Base-by-base conservation (phyloP, 1,140 invertebrate genomes). In the Nomia melanderi region DNA sequence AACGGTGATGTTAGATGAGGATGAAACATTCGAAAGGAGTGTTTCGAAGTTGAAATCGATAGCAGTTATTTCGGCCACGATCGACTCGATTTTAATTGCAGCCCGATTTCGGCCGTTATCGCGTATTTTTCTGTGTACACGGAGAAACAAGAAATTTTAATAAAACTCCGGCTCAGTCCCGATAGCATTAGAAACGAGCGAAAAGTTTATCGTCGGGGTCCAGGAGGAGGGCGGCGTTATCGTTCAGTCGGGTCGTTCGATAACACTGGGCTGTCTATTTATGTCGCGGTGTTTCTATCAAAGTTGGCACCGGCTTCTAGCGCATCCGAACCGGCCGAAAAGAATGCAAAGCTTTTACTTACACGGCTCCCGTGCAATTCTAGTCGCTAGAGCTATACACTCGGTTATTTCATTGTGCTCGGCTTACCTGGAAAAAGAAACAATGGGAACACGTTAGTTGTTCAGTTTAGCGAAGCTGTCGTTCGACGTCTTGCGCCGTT, bases 181-280 rank as follows among this genome's bases (percentile, higher is more conserved):
- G n/a, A 53, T 9, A 20, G 17, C 25, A 29, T 3, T 57, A 50
- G n/a, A 27, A 66, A 27, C 29, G 54, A 77, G 41, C 23, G 77
- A 62, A 78, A 83, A 81, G 82, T 81, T 89, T 83, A 88, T 89
- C 82, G 60, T 63, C 62, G 75, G 81, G 84, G 86, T 89, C 82
- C 83, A 79, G 70, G 77, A 82, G 74, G 70, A 84, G 85, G 33
- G 65, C 79, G 57, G 64, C 71, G 69, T 75, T 88, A 87, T 89
- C 84, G 41, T 39, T 36, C 47, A 50, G 63, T 69, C 82, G 88
- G 83, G 86, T 90, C 88, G 85, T 64, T 44, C 41, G 88, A 89
- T 89, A 88, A 86, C 79, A 81, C 64, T 20, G 33, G n/a, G 57
- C 66, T 75, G 66, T 33, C 82, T 85, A 83, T 87, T 88, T 86